Percentiles rank a stretch among this genome's conserved stretches.
These are phyloP conservation scores for Pantala flavescens DNA, from an alignment of 1,140 invertebrate species.

Conservation along the genomic window DNA sequence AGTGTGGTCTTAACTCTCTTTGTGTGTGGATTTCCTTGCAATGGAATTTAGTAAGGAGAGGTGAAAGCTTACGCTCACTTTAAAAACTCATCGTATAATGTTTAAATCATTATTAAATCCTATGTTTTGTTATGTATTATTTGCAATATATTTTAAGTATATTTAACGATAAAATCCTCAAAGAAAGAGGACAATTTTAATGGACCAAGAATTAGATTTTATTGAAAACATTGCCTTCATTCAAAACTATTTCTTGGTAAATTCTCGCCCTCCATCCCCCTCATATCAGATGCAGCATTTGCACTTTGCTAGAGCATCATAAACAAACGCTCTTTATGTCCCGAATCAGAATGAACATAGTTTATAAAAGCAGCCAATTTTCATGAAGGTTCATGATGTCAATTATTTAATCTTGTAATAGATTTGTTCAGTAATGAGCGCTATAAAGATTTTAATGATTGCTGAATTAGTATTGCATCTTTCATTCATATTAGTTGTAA, in stretches of 20 bases:
- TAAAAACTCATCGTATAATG: not conserved
- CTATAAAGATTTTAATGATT: not conserved
- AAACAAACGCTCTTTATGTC: not conserved
- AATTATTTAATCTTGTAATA: not conserved
- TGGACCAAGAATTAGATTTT: not conserved
- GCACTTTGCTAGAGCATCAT: constrained; percentile 4
- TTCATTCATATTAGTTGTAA: not conserved
- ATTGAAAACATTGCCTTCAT: not conserved
- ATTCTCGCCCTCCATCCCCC: not conserved
- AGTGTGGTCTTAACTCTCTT: not conserved
- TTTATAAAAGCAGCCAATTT: not conserved
- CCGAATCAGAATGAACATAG: not conserved
- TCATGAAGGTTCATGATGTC: constrained; percentile 6
- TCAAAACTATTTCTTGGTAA: not conserved
- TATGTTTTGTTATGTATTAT: not conserved
- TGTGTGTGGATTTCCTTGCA: not conserved
- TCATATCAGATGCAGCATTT: not conserved
- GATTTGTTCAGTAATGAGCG: not conserved
- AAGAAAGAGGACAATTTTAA: not conserved
- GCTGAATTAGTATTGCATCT: not conserved
- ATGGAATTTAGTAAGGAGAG: not conserved
- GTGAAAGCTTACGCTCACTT: not conserved
- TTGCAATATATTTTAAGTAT: not conserved
- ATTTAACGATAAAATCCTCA: not conserved
- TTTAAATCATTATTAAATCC: not conserved